These are phyloP conservation scores for Fringilla coelebs DNA, from an alignment of 2,797 vertebrate genomes.

Conservation along the genomic window DNA sequence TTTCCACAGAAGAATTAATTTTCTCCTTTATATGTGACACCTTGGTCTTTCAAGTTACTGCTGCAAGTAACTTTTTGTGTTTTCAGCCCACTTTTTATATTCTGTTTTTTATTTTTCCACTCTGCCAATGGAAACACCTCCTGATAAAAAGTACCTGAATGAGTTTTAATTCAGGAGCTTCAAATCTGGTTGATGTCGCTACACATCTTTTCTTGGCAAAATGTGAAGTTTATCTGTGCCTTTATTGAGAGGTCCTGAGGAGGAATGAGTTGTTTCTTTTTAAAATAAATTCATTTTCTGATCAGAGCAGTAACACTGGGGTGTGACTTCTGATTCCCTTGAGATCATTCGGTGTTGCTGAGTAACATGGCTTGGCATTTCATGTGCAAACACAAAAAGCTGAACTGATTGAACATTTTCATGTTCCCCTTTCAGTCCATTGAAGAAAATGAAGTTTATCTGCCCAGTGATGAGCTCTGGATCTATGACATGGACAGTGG, in stretches of 20 bases:
- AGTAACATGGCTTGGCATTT: neutral
- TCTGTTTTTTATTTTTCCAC: neutral
- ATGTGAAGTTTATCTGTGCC: accelerated
- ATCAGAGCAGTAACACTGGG: neutral
- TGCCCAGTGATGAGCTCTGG: conserved; percentile 93
- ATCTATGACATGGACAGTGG: conserved; percentile 88
- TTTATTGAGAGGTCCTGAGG: neutral
- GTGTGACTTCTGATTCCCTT: neutral
- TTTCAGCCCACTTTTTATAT: neutral
- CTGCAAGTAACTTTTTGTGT: neutral
- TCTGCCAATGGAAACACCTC: neutral
- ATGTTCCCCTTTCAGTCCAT: conserved; percentile 79
- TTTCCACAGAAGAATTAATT: neutral
- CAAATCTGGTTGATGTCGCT: neutral
- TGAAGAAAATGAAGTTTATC: conserved; percentile 90
- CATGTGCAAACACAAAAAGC: neutral
- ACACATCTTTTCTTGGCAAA: neutral
- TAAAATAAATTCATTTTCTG: neutral
- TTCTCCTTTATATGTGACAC: neutral
- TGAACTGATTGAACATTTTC: conserved; percentile 1
- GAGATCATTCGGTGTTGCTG: neutral
- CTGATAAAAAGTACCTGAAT: neutral
- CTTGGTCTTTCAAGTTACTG: neutral
- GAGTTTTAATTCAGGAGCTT: neutral
- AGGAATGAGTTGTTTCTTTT: neutral